A percentile compares a stretch with the other conserved stretches of the same genome.
Evolutionary conservation across 2,113 vertebrate genomes (phyloP).

Genomic region (Zosterops borbonicus): DNA sequence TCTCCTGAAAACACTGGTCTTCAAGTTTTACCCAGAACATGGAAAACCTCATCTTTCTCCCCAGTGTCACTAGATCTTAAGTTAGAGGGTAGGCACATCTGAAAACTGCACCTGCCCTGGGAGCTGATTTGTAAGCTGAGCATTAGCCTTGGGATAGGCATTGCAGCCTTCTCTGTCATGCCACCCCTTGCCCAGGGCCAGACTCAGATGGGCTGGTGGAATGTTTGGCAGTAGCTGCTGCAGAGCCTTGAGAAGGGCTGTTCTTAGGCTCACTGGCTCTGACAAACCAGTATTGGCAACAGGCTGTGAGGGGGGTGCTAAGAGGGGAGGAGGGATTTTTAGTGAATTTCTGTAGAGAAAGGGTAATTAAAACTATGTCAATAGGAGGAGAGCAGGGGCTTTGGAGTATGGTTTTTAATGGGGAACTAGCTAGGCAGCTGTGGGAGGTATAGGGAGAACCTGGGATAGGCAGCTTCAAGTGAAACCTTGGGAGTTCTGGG

Average conservation of each 20-base stretch:
- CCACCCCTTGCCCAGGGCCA: not conserved
- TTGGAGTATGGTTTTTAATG: not conserved
- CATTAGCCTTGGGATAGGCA: not conserved
- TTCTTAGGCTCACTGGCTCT: not conserved
- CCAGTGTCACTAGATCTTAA: not conserved
- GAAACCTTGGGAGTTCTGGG: not conserved
- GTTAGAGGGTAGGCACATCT: not conserved
- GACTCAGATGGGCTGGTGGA: not conserved
- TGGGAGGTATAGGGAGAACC: not conserved
- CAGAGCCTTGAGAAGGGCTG: accelerated
- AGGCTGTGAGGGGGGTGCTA: not conserved
- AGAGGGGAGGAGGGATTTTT: not conserved
- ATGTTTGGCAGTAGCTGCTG: not conserved
- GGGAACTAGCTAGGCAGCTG: not conserved
- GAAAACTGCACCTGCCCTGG: not conserved
- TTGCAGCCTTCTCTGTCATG: not conserved
- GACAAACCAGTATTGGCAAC: not conserved
- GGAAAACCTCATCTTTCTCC: not conserved
- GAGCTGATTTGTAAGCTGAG: not conserved
- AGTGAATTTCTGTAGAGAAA: not conserved
- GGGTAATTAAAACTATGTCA: not conserved
- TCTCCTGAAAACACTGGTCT: not conserved
- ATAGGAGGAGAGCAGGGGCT: not conserved
- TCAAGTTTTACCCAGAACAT: not conserved
- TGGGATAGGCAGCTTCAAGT: not conserved